These are phyloP conservation scores for Typhlichthys eigenmanni DNA, from an alignment of 2,797 vertebrate genomes.

Conservation along the genomic window DNA sequence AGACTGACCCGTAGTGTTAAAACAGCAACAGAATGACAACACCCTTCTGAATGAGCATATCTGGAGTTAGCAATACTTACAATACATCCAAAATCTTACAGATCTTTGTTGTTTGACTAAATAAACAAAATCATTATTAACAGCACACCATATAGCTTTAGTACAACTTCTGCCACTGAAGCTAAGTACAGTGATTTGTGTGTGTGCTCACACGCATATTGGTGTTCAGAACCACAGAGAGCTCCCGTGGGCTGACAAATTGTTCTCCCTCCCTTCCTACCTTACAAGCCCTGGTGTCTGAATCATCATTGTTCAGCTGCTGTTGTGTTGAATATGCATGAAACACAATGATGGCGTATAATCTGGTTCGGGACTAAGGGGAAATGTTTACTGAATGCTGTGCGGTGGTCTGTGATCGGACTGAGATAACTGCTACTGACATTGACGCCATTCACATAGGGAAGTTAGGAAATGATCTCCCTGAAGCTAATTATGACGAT, in stretches of 20 bases:
- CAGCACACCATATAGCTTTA: background rate
- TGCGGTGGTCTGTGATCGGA: constrained; percentile 14
- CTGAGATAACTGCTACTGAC: constrained; percentile 32
- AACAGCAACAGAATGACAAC: background rate
- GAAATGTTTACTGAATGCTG: background rate
- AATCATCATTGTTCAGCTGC: constrained; percentile 12
- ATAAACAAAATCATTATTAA: background rate
- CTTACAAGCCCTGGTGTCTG: background rate
- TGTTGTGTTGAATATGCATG: constrained; percentile 63
- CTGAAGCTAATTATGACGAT: constrained; percentile 30
- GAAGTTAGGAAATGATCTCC: constrained; percentile 9
- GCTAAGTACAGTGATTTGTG: background rate
- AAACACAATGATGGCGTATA: constrained; percentile 62
- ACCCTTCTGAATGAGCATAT: background rate
- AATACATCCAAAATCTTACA: too few species aligned
- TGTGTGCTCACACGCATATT: constrained; percentile 7
- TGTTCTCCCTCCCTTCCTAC: constrained; percentile 30
- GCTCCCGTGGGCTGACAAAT: constrained; percentile 27
- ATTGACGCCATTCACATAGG: constrained; percentile 11
- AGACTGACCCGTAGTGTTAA: background rate
- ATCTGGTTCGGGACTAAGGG: constrained; percentile 43
- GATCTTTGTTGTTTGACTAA: background rate
- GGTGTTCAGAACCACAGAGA: constrained; percentile 60
- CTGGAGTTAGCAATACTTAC: too few species aligned
- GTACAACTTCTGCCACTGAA: background rate